phyloP scores from a whole-genome alignment of 2,797 vertebrate genomes.

The Numenius phaeopus region DNA sequence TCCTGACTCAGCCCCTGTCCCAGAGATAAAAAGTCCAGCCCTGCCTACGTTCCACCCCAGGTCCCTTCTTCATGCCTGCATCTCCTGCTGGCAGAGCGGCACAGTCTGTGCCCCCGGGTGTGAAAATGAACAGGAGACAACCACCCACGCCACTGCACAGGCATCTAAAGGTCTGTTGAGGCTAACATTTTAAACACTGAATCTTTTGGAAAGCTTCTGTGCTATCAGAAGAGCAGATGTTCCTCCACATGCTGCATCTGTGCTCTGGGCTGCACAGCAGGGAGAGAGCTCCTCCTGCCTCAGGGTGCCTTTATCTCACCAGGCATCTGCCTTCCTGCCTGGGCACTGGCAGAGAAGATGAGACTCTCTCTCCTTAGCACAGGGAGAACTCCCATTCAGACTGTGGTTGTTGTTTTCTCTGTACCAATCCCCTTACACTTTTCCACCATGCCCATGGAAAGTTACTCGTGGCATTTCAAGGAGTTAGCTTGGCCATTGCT shows the following conservation, averaged over 20 bases:
- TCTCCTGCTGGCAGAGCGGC: not conserved
- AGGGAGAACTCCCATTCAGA: not conserved
- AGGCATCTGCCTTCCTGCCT: not conserved
- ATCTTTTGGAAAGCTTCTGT: not conserved
- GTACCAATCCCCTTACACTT: accelerated
- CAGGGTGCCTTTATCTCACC: not conserved
- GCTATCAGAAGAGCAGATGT: not conserved
- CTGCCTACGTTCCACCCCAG: not conserved
- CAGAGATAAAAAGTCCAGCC: no score
- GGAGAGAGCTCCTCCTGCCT: not conserved
- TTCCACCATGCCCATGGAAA: not conserved
- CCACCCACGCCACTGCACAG: accelerated
- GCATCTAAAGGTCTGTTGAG: not conserved
- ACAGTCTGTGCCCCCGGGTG: accelerated
- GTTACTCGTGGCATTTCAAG: not conserved
- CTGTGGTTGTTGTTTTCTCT: not conserved
- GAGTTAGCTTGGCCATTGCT: not conserved
- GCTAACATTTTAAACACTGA: not conserved
- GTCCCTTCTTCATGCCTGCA: not conserved
- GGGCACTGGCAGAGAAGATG: not conserved
- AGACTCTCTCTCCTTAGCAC: not conserved
- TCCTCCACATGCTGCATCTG: not conserved
- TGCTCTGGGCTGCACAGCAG: not conserved
- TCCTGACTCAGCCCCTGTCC: not conserved
- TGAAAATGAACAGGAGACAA: not conserved